These are phyloP conservation scores for Aeoliscus strigatus DNA, from an alignment of 2,797 vertebrate species.

Conservation along the genomic window DNA sequence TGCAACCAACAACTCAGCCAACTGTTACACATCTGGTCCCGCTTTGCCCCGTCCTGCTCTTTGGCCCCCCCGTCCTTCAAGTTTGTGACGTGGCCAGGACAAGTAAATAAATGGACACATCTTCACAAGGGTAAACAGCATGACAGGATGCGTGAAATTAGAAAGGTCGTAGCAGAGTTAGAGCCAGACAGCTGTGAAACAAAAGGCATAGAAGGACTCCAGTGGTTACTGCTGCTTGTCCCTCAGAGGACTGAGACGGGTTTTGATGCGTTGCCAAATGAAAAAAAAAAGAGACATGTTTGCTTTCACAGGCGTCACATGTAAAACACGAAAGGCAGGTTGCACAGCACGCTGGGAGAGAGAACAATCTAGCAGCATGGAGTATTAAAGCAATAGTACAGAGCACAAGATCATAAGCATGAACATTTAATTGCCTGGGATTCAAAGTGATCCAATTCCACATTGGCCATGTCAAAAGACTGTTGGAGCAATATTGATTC, in stretches of 20 bases:
- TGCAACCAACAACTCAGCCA: conserved; percentile 34
- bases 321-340: conserved; percentile 42
- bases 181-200: conserved; percentile 23
- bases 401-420: conserved; percentile 32
- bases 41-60: conserved; percentile 20
- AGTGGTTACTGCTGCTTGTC: conserved; percentile 29
- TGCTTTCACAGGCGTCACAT: conserved; percentile 50
- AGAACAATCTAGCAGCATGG: conserved; percentile 13
- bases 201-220: conserved; percentile 20
- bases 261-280: conserved; percentile 46
- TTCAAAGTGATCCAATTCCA: conserved; percentile 21
- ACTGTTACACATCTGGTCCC: conserved; percentile 56
- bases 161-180: conserved; percentile 22
- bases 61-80: conserved; percentile 24
- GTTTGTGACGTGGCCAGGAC: conserved; percentile 23
- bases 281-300: conserved; percentile 38
- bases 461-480: conserved; percentile 37
- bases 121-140: conserved; percentile 18
- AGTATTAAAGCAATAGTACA: conserved; percentile 38
- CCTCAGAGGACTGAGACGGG: conserved; percentile 28
- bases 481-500: conserved; percentile 20
- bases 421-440: conserved; percentile 29
- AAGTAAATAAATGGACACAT: conserved; percentile 42
- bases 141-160: conserved; percentile 19
- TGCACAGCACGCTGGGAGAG: conserved; percentile 14